phyloP scores from a whole-genome alignment of 1,140 invertebrate species.

The Cyclina sinensis region DNA sequence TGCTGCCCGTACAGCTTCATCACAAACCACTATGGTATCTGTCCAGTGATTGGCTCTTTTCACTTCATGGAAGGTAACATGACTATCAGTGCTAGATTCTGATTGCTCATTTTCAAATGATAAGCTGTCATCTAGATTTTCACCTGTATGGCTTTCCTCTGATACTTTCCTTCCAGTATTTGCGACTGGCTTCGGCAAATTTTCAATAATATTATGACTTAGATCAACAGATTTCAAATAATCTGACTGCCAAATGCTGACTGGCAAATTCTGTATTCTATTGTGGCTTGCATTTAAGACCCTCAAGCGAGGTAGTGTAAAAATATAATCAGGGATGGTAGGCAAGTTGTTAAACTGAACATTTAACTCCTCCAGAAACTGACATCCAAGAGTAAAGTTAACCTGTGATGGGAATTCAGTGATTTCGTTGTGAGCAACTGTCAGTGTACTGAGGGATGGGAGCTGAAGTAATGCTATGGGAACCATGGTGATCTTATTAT shows the following conservation, averaged over 20 bases:
- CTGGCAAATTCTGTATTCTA: constrained; percentile 94
- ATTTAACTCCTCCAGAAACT: constrained; percentile 95
- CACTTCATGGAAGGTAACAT: constrained; percentile 42
- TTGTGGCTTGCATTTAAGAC: constrained; percentile 97
- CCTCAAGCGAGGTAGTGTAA: constrained; percentile 92
- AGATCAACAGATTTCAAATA: constrained; percentile 92
- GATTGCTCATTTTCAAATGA: neutral
- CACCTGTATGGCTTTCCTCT: constrained; percentile 14
- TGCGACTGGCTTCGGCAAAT: constrained; percentile 89
- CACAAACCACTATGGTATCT: constrained; percentile 26
- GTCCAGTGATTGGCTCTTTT: constrained; percentile 66
- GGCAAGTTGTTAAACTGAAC: constrained; percentile 95
- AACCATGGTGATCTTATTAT: constrained; percentile 94
- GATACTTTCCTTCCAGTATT: neutral
- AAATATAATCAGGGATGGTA: constrained; percentile 92
- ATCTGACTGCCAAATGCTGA: constrained; percentile 93
- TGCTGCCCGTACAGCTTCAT: constrained; percentile 44
- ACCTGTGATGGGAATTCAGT: constrained; percentile 89
- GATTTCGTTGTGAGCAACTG: constrained; percentile 95
- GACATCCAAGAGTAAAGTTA: constrained; percentile 82
- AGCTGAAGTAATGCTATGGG: constrained; percentile 95
- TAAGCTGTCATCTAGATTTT: neutral
- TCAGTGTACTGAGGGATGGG: constrained; percentile 92
- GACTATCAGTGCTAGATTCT: constrained; percentile 24
- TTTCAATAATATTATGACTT: constrained; percentile 95